Base-by-base conservation (phyloP, 2,888 invertebrate species). In the Sipha maydis region DNA sequence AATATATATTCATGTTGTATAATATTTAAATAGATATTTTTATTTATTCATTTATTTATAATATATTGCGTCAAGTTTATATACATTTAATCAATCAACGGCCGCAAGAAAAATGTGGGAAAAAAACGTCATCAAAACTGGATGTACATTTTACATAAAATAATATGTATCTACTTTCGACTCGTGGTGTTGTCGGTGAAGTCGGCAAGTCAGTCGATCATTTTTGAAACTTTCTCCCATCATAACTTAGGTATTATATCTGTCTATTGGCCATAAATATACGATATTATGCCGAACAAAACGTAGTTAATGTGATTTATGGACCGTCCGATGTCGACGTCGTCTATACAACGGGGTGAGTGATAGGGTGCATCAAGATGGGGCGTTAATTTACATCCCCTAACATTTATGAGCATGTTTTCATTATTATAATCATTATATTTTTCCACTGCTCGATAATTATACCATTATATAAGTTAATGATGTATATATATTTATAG, bases 281-380 rank as follows among this genome's bases (percentile, higher is more conserved):
- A 61, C 61, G n/a, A 80, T n/a, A 80, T 67, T 80, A 38, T 80
- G 34, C 38, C 38, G 48, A 83, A 71, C 83, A 83, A 71, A 83
- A 83, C 71, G 83, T 19, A 61, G 79, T 41, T 71, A 54, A 54
- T 83, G 71, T 83, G 83, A 69, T 83, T 71, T 83, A 83, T 83
- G 83, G 25, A 83, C 71, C 83, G 71, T 48, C 25, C 69, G 54
- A 83, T 25, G 71, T 73, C 34, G 48, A 48, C 31, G 48, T 28
- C 28, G 77, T 54, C 28, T 31, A 28, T 83, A 34, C 31, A 17
- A 41, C 41, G 34, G 41, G 28, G 41, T 21, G 11, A 48, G n/a
- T 25, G 67, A 67, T 69, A 83, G 82, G 71, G 82, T 71, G 71
- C 31, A 19, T 38, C 67, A n/a, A 25, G 4, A 34, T 34, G 28